Base-by-base conservation (phyloP, 2,113 vertebrate species). In the Apteryx owenii region DNA sequence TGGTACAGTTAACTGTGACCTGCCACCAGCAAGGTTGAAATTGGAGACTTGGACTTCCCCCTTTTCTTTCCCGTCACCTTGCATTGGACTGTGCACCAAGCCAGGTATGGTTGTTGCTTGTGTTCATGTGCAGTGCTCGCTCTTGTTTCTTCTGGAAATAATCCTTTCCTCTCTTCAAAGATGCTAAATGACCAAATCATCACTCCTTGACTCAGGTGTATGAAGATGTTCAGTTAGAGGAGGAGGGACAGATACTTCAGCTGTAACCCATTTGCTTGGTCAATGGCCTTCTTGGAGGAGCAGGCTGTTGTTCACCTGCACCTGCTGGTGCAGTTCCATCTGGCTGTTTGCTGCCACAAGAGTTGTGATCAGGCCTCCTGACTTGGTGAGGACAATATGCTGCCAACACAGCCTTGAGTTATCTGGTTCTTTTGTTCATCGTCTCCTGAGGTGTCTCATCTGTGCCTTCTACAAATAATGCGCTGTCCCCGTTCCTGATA, bases 401-500 rank as follows among this genome's bases (percentile, higher is more conserved):
- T 65, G 61, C 65, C 70, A 75, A 25, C n/a, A 3, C 25, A 69
- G 62, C 21, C 69, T 91, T 71, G 38, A 40, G 28, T 69, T 69
- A 26, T 11, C 38, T n/a, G 29, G 18, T 88, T 72, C 28, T 58
- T 58, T 33, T 12, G 3, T 48, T 91, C 0, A 0, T 2, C n/a
- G 33, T 38, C 70, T 93, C 66, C 61, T 76, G 88, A 51, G 53
- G 31, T 88, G 11, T 33, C 44, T 66, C 46, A 15, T 25, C 29
- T 60, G 15, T 40, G 36, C 90, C 31, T 42, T 25, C 64, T 36
- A 8, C 18, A 44, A 33, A 84, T 3, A 10, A 17, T 16, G 22
- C 3, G 1, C 64, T 70, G 28, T 48, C 46, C 46, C 18, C 50
- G 10, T 66, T 89, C 78, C 69, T 25, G 64, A 20, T 18, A 44